phyloP scores from a whole-genome alignment of 2,797 vertebrate genomes.

The Momotus momota region DNA sequence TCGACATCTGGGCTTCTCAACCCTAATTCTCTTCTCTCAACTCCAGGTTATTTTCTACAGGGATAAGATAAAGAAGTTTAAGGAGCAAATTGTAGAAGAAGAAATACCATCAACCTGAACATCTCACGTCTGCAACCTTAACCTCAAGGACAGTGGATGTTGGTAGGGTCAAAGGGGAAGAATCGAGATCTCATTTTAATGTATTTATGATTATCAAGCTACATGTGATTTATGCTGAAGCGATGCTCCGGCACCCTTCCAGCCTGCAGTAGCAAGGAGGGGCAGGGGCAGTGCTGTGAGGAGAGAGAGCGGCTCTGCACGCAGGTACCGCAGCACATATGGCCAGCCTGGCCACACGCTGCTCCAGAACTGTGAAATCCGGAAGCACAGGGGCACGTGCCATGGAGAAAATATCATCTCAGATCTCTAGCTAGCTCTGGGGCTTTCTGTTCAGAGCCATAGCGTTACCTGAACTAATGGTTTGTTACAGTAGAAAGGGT shows the following conservation, averaged over 20 bases:
- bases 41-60: neutral
- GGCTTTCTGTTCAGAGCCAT: neutral
- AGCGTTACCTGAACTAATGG: neutral
- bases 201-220: neutral
- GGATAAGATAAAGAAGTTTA: neutral
- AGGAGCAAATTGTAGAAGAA: neutral
- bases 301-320: neutral
- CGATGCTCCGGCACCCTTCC: neutral
- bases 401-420: neutral
- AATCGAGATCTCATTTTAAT: neutral
- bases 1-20: neutral
- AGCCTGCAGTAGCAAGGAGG: neutral
- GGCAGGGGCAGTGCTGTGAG: neutral
- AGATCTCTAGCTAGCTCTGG: neutral
- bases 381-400: conserved; percentile 28
- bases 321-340: conserved; percentile 55
- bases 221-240: neutral
- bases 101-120: neutral
- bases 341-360: conserved; percentile 30
- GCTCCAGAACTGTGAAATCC: neutral
- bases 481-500: neutral
- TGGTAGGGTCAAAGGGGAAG: neutral
- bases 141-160: neutral
- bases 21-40: neutral
- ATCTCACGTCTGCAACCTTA: fast-evolving